Evolutionary conservation across 2,113 vertebrate genomes (phyloP).

Genomic region (Grallaria varia): DNA sequence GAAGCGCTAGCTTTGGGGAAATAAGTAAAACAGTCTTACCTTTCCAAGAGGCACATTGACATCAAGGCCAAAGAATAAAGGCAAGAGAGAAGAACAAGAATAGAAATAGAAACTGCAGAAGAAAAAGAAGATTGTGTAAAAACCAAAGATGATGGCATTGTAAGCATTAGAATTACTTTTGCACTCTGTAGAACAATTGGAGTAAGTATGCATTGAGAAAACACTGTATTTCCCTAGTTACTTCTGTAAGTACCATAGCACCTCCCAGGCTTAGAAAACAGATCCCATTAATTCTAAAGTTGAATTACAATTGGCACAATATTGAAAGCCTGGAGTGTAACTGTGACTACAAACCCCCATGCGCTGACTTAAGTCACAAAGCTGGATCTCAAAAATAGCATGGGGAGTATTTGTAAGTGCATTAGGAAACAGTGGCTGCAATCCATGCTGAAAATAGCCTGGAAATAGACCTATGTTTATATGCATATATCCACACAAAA

Average conservation of each 20-base stretch:
- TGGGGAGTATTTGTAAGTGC: background rate
- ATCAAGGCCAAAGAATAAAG: slow-evolving; percentile 99
- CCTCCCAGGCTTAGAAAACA: background rate
- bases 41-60: slow-evolving; percentile 87
- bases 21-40: slow-evolving; percentile 82
- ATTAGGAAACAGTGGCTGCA: background rate
- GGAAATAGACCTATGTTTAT: background rate
- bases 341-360: background rate
- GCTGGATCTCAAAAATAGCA: background rate
- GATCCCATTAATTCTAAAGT: background rate
- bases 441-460: background rate
- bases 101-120: slow-evolving; percentile 95
- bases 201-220: background rate
- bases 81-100: slow-evolving; percentile 99
- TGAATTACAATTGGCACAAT: background rate
- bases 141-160: background rate
- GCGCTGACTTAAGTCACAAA: background rate
- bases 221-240: background rate
- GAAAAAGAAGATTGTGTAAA: slow-evolving; percentile 70
- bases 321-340: background rate
- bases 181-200: background rate
- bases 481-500: background rate
- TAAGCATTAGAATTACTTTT: slow-evolving; percentile 14
- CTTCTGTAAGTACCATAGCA: background rate
- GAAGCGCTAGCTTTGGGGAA: background rate